Base-by-base conservation (phyloP, 2,888 invertebrate genomes). In the Caenorhabditis sp. region DNA sequence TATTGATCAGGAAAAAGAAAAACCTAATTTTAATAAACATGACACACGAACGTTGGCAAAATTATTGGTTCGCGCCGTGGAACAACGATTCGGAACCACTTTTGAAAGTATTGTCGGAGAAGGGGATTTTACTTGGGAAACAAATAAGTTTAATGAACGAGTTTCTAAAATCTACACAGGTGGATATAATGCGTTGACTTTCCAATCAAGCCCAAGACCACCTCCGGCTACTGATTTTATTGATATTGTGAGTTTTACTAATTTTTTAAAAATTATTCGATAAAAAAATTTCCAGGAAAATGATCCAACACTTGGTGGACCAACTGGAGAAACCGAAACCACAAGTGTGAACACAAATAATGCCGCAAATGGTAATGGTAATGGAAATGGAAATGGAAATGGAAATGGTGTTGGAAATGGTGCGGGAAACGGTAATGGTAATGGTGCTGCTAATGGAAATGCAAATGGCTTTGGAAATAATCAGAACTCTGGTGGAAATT, bases 241-340 rank as follows among this genome's bases (percentile, higher is more conserved):
- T 38, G 70, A 75, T 50, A 70, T 74, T 74, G 73, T 73, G n/a
- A 63, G 63, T 69, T 60, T 31, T 31, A n/a, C n/a, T n/a, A n/a
- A n/a, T n/a, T n/a, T n/a, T n/a, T n/a, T n/a, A n/a, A n/a, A n/a
- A n/a, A n/a, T n/a, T n/a, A n/a, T n/a, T n/a, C n/a, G n/a, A n/a
- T n/a, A n/a, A n/a, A n/a, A n/a, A n/a, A n/a, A n/a, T n/a, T 59
- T 66, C 59, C 53, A 73, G 69, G 70, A 70, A 17, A 53, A 58
- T 27, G 74, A 74, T 59, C 74, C 74, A 61, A 74, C 70, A 7
- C 70, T 74, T 12, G 74, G 74, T 43, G 74, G 74, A 1, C 74
- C 74, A n/a, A 58, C 65, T 4, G 64, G 27, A 23, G 72, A 64
- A 17, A 58, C 52, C 14, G 70, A 54, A 54, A 63, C 38, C 7